These are phyloP conservation scores for Dioctria linearis DNA, from an alignment of 2,888 invertebrate genomes.

Conservation along the genomic window DNA sequence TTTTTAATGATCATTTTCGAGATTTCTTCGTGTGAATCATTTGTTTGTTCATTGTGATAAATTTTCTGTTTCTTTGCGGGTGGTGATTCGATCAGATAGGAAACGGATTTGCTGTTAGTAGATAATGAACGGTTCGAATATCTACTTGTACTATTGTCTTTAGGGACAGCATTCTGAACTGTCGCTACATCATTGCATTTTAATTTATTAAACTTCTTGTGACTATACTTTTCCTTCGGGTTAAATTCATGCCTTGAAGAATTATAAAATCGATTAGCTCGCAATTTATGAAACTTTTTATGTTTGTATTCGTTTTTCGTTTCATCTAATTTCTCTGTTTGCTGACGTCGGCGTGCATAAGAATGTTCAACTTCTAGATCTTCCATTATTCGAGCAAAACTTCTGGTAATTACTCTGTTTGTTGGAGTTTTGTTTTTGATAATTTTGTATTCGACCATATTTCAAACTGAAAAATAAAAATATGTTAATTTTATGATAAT, in stretches of 20 bases:
- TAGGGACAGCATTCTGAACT: too few relatives aligned
- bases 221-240: background rate
- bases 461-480: too few relatives aligned
- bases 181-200: background rate
- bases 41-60: background rate
- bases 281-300: background rate
- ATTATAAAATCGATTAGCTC: background rate
- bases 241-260: background rate
- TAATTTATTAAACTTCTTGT: slow-evolving; percentile 22
- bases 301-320: background rate
- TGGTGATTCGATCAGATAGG: background rate
- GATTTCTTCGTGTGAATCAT: background rate
- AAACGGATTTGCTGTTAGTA: background rate
- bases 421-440: too few relatives aligned
- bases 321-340: too few relatives aligned
- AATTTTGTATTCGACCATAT: too few relatives aligned
- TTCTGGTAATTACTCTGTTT: slow-evolving; percentile 26
- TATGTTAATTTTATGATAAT: too few relatives aligned
- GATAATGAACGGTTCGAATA: background rate
- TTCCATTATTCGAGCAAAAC: background rate
- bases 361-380: background rate
- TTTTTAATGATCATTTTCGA: background rate
- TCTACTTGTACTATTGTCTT: too few relatives aligned
- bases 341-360: background rate
- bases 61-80: background rate